A percentile compares a stretch with the other conserved stretches of the same genome.
Evolutionary conservation across 2,113 vertebrate genomes (phyloP).

Genomic region (Daboia siamensis): DNA sequence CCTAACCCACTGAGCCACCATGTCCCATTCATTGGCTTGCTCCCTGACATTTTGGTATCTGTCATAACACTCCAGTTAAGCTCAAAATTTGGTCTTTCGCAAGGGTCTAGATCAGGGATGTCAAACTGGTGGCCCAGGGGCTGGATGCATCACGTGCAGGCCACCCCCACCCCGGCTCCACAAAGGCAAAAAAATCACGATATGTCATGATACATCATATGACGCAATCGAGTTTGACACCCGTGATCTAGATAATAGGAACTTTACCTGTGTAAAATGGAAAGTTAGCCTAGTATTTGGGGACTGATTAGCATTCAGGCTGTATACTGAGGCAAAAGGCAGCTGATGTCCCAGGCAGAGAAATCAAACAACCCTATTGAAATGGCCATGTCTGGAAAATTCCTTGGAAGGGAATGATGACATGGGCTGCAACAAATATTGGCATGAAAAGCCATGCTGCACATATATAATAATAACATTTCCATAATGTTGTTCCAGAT

Average conservation of each 20-base stretch:
- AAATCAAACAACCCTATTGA: not conserved
- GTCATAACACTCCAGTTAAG: not conserved
- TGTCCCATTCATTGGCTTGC: not conserved
- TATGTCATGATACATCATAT: too few relatives aligned
- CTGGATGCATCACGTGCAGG: too few relatives aligned
- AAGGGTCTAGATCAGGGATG: not conserved
- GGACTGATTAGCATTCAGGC: not conserved
- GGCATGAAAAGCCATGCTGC: not conserved
- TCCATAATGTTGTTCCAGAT: not conserved
- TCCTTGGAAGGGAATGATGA: not conserved
- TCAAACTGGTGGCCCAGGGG: too few relatives aligned
- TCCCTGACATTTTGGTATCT: not conserved
- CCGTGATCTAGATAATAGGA: not conserved
- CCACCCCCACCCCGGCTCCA: too few relatives aligned
- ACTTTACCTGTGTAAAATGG: not conserved
- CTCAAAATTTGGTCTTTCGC: not conserved
- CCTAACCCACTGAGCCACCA: too few relatives aligned
- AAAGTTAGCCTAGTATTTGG: not conserved
- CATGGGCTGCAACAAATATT: not conserved
- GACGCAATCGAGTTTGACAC: too few relatives aligned
- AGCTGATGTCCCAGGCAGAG: not conserved
- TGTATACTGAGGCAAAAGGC: not conserved
- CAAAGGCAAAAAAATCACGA: too few relatives aligned
- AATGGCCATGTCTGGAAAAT: not conserved
- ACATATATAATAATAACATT: not conserved